Evolutionary conservation across 1,140 invertebrate species (phyloP), one percentile per base, ranked within the genome.

Genomic region (Asobara japonica): DNA sequence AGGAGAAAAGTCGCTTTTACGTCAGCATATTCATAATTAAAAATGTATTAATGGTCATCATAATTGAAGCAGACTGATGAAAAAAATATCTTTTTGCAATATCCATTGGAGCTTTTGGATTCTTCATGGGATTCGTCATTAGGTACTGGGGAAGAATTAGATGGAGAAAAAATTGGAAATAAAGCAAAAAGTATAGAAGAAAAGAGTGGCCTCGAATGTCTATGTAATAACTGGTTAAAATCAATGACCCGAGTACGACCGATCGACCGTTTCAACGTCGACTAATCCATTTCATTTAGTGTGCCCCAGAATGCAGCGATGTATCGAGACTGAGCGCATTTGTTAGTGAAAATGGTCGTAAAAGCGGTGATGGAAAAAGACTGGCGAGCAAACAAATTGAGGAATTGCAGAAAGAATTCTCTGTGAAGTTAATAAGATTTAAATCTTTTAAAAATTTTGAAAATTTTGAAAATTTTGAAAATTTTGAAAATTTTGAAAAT

Each of bases 181-280:
- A 10, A 25, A 25, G 22, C 31, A 36, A 36, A 11, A 6, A 36
- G 11, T 36, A 36, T 11, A 36, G 5, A 5, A 56, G 13, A 16
- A 45, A 45, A 45, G 18, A 45, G 13, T 56, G 51, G 51, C 51
- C 51, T 27, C 22, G 51, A 10, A 20, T 6, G 20, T 22, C 5
- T 18, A 1, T 56, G 51, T 56, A 11, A 22, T 20, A 56, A 22
- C 22, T 5, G 22, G 20, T 56, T 56, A 25, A 56, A 56, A 56
- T 56, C 51, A 56, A 56, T 56, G 51, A 56, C 51, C 51, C 51
- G 51, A 56, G 51, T 56, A 25, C 51, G 51, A 56, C 51, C 51
- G 51, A 56, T 56, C 51, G 51, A 56, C 51, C 51, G 51, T 56
- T 56, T 56, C 51, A 51, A 51, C 45, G 45, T 16, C 45, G 45